Evolutionary conservation across 1,140 invertebrate species (phyloP).

Genomic region (Lepidostoma basale): DNA sequence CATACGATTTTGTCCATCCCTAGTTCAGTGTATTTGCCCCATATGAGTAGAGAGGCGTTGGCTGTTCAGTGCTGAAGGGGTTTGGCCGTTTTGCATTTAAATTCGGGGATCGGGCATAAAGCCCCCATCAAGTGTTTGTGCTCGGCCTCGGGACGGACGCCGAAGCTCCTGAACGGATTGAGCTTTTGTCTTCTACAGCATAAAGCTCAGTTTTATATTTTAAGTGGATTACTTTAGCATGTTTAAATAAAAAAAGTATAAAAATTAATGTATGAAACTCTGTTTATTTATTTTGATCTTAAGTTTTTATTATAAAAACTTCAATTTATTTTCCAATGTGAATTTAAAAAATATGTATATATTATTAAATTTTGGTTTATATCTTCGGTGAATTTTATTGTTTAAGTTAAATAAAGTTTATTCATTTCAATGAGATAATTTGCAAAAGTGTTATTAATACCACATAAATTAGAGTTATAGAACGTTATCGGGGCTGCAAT

Average conservation of each 20-base stretch:
- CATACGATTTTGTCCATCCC: background rate
- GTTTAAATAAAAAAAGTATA: background rate
- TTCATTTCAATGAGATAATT: no score
- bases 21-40: background rate
- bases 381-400: no score
- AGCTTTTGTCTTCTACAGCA: no score
- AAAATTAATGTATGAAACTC: background rate
- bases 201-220: background rate
- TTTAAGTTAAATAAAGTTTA: no score
- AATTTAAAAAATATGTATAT: no score
- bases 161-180: no score
- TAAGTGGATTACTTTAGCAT: background rate
- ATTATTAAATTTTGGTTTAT: no score
- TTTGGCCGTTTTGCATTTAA: background rate
- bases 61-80: background rate
- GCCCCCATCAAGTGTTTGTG: background rate
- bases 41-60: background rate
- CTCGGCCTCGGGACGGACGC: background rate
- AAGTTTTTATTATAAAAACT: background rate
- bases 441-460: no score
- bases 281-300: background rate
- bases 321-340: background rate
- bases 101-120: background rate
- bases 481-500: no score
- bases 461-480: no score